Base-by-base conservation (phyloP, 2,113 vertebrate species). In the Hypocryptadius cinnamomeus region DNA sequence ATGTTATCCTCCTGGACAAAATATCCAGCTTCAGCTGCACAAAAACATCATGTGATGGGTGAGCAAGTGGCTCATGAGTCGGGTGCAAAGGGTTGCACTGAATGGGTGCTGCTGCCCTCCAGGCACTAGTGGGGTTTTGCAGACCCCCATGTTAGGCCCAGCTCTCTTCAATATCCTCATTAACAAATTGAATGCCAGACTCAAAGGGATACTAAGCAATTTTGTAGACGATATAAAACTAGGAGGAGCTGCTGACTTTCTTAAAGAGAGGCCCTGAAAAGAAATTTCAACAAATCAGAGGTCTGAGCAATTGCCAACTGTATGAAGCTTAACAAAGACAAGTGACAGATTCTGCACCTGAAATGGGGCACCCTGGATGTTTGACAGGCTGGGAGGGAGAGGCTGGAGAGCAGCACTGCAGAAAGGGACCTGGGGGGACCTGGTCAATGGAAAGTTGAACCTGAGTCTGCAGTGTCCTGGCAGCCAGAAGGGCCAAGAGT, bases 401-500 rank as follows among this genome's bases (percentile, higher is more conserved):
- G 8, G 15, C 10, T 79, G 47, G 33, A 61, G 20, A 63, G 13
- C 8, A 47, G 20, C 3, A 4, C 9, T 6, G 5, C 5, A 5
- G 42, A 56, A 71, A 63, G 15, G 15, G 24, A 10, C 30, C 13
- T n/a, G 19, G 6, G 13, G 13, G 16, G 6, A 24, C 7, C 10
- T n/a, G n/a, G 16, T 24, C 0, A 0, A 4, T 25, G 39, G 10
- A 1, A 39, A 47, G 10, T 3, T 47, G 24, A 63, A 7, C 8
- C 4, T 7, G 21, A 54, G 9, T 0, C n/a, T 15, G 56, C 15
- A n/a, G 19, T 25, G 30, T 0, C 30, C n/a, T 47, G 84, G 24
- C 30, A 79, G 20, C 47, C n/a, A 70, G 39, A 13, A 78, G 40
- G 47, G 19, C 4, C 40, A 24, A 2, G 0, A 2, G 0, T 39